These are phyloP conservation scores for Nebria brevicollis DNA, from an alignment of 2,888 invertebrate species.

Conservation along the genomic window DNA sequence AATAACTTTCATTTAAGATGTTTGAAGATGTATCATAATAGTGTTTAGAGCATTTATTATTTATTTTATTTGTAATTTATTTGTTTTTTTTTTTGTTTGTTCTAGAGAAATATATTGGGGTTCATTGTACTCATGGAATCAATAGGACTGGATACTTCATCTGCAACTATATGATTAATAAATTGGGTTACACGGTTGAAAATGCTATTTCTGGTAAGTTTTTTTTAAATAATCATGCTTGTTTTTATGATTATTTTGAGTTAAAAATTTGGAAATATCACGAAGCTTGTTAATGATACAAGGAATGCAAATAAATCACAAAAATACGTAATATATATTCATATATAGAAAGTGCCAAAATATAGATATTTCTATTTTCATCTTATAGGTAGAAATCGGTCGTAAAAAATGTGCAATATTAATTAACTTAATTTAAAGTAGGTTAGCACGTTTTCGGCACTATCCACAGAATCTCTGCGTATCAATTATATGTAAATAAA, in stretches of 20 bases:
- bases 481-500: constrained; percentile 32
- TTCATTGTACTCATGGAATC: constrained; percentile 85
- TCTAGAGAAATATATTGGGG: constrained; percentile 77
- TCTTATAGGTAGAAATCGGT: neutral
- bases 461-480: constrained; percentile 6
- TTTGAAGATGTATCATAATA: too few species aligned
- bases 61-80: neutral
- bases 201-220: constrained; percentile 71
- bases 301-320: too few species aligned
- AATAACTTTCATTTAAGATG: neutral
- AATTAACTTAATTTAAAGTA: constrained; percentile 28
- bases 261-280: too few species aligned
- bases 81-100: constrained; percentile 54
- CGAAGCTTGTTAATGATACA: too few species aligned
- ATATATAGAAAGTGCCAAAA: constrained; percentile 7
- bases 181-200: constrained; percentile 59
- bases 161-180: constrained; percentile 77
- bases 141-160: constrained; percentile 84
- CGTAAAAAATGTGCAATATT: constrained; percentile 14
- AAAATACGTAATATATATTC: too few species aligned
- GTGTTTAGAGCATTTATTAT: too few species aligned
- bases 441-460: constrained; percentile 24
- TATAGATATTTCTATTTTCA: neutral
- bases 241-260: too few species aligned
- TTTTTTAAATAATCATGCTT: neutral